A percentile compares a stretch with the other conserved stretches of the same genome.
Conservation (phyloP, 2,888 invertebrate species). For the Folsomia manolachei region DNA sequence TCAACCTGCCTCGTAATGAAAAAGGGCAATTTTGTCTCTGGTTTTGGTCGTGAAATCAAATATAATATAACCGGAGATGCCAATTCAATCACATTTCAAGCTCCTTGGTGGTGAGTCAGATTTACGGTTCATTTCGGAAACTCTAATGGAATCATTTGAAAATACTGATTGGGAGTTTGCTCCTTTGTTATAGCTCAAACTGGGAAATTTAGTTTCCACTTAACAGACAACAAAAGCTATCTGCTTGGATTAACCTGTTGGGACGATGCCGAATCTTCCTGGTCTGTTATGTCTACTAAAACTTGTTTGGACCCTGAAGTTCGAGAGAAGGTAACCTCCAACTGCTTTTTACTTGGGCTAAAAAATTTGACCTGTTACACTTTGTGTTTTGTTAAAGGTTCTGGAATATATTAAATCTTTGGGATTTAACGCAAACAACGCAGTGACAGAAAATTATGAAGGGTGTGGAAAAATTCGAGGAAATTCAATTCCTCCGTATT, state of each 20-base stretch:
- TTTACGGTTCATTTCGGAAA: neutral
- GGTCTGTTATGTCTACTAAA: conserved; percentile 13
- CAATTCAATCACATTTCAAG: neutral
- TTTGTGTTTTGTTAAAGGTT: no score
- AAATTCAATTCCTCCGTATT: neutral
- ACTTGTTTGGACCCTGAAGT: neutral
- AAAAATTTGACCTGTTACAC: no score
- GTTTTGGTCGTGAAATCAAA: neutral
- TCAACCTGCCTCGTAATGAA: conserved; percentile 4
- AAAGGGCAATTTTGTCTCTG: neutral
- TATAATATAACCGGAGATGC: neutral
- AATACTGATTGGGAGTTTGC: neutral
- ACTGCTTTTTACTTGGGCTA: no score
- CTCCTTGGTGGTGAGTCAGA: neutral
- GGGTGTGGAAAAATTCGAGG: neutral
- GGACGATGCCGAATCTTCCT: conserved; percentile 1
- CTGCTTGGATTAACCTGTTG: conserved; percentile 10
- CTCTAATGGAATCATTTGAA: neutral
- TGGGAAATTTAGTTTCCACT: conserved; percentile 4
- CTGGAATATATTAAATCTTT: neutral
- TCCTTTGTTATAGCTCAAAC: conserved; percentile 2
- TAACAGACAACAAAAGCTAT: conserved; percentile 8
- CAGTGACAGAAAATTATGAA: neutral
- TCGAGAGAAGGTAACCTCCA: no score
- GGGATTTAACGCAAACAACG: neutral